phyloP scores from a whole-genome alignment of 2,888 invertebrate species.

The Stomorhina lunata region DNA sequence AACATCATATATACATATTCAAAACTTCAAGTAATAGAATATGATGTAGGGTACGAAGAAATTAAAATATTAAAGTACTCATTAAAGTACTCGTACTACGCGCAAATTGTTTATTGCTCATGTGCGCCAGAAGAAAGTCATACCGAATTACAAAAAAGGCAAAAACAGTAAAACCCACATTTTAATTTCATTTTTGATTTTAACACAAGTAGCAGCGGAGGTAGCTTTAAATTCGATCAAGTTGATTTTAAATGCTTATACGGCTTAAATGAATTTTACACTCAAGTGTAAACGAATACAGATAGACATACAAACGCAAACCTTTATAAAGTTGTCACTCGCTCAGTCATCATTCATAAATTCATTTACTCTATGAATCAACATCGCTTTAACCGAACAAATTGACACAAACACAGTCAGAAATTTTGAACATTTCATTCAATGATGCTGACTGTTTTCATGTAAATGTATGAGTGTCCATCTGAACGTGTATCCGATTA shows the following conservation, averaged over 20 bases:
- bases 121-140: conserved; percentile 45
- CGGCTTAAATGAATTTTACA: background rate
- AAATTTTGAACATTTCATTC: conserved; percentile 7
- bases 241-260: background rate
- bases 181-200: conserved; percentile 42
- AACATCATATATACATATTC: background rate
- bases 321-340: background rate
- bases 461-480: background rate
- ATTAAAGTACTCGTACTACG: background rate
- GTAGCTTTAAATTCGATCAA: conserved; percentile 2
- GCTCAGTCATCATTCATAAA: conserved; percentile 9
- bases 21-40: background rate
- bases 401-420: too few relatives aligned
- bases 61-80: background rate
- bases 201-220: background rate
- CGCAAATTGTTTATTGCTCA: conserved; percentile 38
- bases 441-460: too few relatives aligned
- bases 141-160: background rate
- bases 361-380: background rate
- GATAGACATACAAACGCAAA: background rate
- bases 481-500: conserved; percentile 29
- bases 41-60: conserved; percentile 35
- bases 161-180: conserved; percentile 2
- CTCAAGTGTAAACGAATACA: background rate
- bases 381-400: too few relatives aligned